A percentile compares a stretch with the other conserved stretches of the same genome.
phyloP scores from a whole-genome alignment of 2,888 invertebrate genomes.

The Sphinx pinastri region DNA sequence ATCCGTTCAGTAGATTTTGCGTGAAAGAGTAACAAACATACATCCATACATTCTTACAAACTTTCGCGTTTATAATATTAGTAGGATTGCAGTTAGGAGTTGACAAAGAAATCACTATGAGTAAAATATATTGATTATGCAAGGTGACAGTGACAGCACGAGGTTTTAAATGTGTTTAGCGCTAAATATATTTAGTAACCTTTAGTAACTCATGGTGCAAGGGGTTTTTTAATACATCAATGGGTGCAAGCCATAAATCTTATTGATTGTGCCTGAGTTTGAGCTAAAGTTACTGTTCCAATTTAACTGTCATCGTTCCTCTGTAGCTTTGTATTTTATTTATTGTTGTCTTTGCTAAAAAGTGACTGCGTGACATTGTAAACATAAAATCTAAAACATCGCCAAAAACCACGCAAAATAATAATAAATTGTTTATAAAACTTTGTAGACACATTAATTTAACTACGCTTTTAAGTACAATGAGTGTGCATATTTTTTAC shows the following conservation, averaged over 20 bases:
- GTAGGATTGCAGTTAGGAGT: no score
- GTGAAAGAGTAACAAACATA: no score
- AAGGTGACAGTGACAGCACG: no score
- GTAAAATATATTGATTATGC: no score
- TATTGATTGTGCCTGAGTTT: slow-evolving; percentile 46
- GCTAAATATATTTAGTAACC: no score
- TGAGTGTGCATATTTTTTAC: background rate
- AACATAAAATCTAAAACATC: slow-evolving; percentile 33
- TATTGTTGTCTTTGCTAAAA: background rate
- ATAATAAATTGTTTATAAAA: slow-evolving; percentile 31
- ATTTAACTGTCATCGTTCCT: slow-evolving; percentile 39
- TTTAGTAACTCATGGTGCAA: no score
- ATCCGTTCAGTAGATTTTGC: no score
- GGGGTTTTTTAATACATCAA: no score
- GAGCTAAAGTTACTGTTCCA: slow-evolving; percentile 44
- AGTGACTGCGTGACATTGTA: background rate
- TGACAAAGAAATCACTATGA: no score
- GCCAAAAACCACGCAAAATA: background rate
- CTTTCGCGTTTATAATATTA: no score
- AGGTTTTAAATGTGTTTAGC: no score
- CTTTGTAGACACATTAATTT: slow-evolving; percentile 14
- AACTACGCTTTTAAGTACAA: background rate
- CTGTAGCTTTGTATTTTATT: slow-evolving; percentile 4
- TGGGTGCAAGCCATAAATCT: slow-evolving; percentile 9
- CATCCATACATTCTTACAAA: no score